phyloP scores from a whole-genome alignment of 2,888 invertebrate genomes.

The Oconnorella tubifera region DNA sequence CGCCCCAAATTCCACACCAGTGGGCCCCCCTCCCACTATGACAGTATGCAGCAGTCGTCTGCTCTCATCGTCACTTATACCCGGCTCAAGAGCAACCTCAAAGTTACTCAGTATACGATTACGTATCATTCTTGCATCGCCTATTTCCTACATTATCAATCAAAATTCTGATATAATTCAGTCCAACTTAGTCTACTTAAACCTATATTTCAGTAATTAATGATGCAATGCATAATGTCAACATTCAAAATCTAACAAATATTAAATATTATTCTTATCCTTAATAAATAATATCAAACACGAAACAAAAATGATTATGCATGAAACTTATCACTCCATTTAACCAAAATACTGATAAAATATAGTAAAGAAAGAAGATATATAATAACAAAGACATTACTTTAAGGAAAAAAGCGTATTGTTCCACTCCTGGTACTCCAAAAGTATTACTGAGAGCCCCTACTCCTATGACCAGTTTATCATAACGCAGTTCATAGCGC shows the following conservation, averaged over 20 bases:
- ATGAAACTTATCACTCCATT: too few relatives aligned
- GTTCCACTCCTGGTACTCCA: conserved; percentile 55
- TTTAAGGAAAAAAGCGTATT: conserved; percentile 57
- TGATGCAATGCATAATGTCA: too few relatives aligned
- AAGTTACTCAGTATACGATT: conserved; percentile 52
- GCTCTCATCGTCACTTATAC: conserved; percentile 45
- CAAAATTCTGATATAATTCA: too few relatives aligned
- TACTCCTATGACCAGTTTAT: conserved; percentile 57
- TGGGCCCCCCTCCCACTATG: conserved; percentile 59
- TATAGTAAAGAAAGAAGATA: too few relatives aligned
- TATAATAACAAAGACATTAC: too few relatives aligned
- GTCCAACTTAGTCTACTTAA: too few relatives aligned
- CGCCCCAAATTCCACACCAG: conserved; percentile 58
- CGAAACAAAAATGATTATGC: too few relatives aligned
- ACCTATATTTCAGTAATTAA: too few relatives aligned
- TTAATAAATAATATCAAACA: too few relatives aligned
- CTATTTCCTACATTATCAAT: conserved; percentile 57
- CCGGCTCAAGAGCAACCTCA: conserved; percentile 53
- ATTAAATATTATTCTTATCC: too few relatives aligned
- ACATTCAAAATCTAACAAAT: too few relatives aligned
- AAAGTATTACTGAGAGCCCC: conserved; percentile 57
- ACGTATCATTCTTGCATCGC: conserved; percentile 54
- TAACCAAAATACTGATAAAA: too few relatives aligned
- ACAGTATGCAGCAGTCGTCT: conserved; percentile 52
- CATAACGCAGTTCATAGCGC: conserved; percentile 48